A percentile compares a stretch with the other conserved stretches of the same genome.
These are phyloP conservation scores for Linnaemya vulpina DNA, from an alignment of 2,888 invertebrate genomes.

Conservation along the genomic window DNA sequence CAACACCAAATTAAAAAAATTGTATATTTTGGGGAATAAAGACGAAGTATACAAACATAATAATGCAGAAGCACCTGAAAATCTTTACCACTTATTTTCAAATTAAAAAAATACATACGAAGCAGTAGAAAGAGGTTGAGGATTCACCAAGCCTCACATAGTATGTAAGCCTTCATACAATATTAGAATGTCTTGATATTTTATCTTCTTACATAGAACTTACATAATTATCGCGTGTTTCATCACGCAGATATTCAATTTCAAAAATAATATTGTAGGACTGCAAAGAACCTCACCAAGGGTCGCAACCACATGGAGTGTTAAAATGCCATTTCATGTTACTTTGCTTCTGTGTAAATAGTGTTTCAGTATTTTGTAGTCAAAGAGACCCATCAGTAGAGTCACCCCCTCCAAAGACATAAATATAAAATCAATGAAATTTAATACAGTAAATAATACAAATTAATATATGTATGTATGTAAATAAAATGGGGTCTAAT, in stretches of 20 bases:
- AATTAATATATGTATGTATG: conserved; percentile 9
- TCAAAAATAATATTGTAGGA: background rate
- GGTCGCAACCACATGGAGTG: background rate
- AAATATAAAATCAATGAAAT: conserved; percentile 47
- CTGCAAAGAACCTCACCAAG: background rate
- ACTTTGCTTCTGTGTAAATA: background rate
- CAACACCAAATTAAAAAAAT: no score
- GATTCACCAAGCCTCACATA: no score
- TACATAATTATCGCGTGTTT: background rate
- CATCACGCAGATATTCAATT: no score
- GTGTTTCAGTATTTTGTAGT: background rate
- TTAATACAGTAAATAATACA: conserved; percentile 51
- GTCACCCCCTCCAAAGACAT: background rate
- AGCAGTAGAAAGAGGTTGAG: no score
- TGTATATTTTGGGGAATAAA: no score
- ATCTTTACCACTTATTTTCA: no score
- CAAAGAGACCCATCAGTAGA: background rate
- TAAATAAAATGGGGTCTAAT: conserved; percentile 13
- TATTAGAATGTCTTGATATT: no score
- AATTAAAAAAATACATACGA: no score
- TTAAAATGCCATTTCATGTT: background rate
- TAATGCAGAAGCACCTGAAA: no score
- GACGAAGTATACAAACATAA: no score
- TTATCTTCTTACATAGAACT: background rate
- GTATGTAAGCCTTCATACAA: no score